A percentile compares a stretch with the other conserved stretches of the same genome.
These are phyloP conservation scores for Coelopa pilipes DNA, from an alignment of 2,888 invertebrate genomes.

Conservation along the genomic window DNA sequence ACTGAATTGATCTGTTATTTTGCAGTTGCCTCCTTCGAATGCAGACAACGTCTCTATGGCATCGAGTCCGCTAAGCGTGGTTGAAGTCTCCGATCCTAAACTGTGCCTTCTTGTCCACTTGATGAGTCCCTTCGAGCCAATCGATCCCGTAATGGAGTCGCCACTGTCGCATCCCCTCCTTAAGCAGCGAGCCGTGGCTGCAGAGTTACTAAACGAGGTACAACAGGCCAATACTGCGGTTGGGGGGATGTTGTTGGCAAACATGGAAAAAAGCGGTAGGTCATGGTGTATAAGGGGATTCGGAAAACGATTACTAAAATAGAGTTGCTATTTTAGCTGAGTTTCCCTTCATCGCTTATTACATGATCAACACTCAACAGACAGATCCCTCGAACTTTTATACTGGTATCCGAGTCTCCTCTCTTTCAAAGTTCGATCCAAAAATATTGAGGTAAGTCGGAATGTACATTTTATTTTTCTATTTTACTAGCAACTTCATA, in stretches of 20 bases:
- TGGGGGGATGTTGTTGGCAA: conserved; percentile 86
- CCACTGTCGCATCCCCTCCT: conserved; percentile 83
- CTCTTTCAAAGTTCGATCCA: conserved; percentile 87
- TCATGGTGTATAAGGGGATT: not conserved
- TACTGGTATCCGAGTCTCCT: conserved; percentile 84
- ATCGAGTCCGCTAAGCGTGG: conserved; percentile 74
- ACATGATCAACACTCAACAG: conserved; percentile 87
- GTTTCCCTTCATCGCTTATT: conserved; percentile 91
- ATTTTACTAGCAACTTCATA: too few species aligned
- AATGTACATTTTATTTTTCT: too few species aligned
- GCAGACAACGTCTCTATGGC: conserved; percentile 68
- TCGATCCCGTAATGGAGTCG: conserved; percentile 87
- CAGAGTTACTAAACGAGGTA: conserved; percentile 78
- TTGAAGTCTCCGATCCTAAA: conserved; percentile 90
- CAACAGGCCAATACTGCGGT: conserved; percentile 78
- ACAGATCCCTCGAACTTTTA: conserved; percentile 88
- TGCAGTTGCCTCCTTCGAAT: conserved; percentile 73
- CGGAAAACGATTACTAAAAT: not conserved
- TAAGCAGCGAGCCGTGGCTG: conserved; percentile 81
- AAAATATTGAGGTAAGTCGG: conserved; percentile 70
- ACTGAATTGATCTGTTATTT: conserved; percentile 32
- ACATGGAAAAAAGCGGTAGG: conserved; percentile 86
- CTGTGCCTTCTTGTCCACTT: conserved; percentile 87
- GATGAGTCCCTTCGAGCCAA: conserved; percentile 88
- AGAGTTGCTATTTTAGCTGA: conserved; percentile 72